Evolutionary conservation across 2,113 vertebrate species (phyloP).

Genomic region (Fulica atra): DNA sequence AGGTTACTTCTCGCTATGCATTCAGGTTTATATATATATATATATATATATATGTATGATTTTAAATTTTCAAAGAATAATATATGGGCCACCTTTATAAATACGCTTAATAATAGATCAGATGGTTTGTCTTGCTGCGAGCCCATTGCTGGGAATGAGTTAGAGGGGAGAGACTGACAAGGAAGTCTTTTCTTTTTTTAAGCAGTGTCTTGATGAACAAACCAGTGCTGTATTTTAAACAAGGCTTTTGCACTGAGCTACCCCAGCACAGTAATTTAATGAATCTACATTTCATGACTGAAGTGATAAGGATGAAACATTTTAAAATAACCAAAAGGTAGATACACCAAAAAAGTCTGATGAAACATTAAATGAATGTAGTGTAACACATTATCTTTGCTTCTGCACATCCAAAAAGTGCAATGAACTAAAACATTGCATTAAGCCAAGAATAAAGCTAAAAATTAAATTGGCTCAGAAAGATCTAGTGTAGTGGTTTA

Average conservation of each 20-base stretch:
- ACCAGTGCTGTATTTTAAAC: conserved; percentile 44
- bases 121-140: conserved; percentile 25
- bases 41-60: neutral
- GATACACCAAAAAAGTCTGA: conserved; percentile 80
- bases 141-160: neutral
- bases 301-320: conserved; percentile 81
- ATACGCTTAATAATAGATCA: conserved; percentile 29
- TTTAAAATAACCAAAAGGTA: conserved; percentile 85
- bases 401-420: conserved; percentile 83
- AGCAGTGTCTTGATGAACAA: conserved; percentile 35
- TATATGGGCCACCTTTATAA: neutral
- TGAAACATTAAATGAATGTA: conserved; percentile 85
- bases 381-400: conserved; percentile 86
- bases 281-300: conserved; percentile 80
- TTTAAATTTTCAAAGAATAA: neutral
- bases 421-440: conserved; percentile 88
- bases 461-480: conserved; percentile 83
- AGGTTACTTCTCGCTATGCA: neutral
- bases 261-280: conserved; percentile 73
- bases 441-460: conserved; percentile 84
- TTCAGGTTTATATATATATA: neutral
- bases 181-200: conserved; percentile 14
- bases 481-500: conserved; percentile 79
- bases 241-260: conserved; percentile 55
- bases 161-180: conserved; percentile 14